Conservation (phyloP, 2,113 vertebrate genomes). For the Pterocles gutturalis region DNA sequence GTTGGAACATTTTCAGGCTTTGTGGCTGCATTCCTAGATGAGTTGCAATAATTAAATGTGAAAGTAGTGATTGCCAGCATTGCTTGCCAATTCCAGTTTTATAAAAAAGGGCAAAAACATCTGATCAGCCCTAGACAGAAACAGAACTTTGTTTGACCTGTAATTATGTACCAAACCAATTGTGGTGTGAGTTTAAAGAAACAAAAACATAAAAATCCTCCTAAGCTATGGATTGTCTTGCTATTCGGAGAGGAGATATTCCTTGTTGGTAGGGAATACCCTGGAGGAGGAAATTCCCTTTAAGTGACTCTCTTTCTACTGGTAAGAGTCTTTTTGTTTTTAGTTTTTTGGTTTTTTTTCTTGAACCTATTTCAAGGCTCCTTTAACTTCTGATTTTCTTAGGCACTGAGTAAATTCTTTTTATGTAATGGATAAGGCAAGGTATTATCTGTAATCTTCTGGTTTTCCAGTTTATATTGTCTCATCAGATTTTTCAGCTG, state of each 20-base stretch:
- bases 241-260: background rate
- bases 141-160: conserved; percentile 42
- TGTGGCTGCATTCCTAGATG: conserved; percentile 53
- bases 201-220: background rate
- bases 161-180: background rate
- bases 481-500: background rate
- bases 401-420: background rate
- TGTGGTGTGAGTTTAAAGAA: background rate
- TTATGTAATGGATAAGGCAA: background rate
- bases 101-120: conserved; percentile 1
- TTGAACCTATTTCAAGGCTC: background rate
- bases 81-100: conserved; percentile 30
- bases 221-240: background rate
- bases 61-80: conserved; percentile 24
- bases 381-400: background rate
- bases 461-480: background rate
- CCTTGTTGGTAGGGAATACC: background rate
- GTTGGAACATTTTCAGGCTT: conserved; percentile 43
- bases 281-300: background rate
- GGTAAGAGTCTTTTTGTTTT: background rate
- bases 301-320: background rate
- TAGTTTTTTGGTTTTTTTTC: background rate
- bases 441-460: background rate
- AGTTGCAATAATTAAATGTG: conserved; percentile 56
- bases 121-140: conserved; percentile 30